These are phyloP conservation scores for Nomia melanderi DNA, from an alignment of 1,140 invertebrate genomes.

Conservation along the genomic window DNA sequence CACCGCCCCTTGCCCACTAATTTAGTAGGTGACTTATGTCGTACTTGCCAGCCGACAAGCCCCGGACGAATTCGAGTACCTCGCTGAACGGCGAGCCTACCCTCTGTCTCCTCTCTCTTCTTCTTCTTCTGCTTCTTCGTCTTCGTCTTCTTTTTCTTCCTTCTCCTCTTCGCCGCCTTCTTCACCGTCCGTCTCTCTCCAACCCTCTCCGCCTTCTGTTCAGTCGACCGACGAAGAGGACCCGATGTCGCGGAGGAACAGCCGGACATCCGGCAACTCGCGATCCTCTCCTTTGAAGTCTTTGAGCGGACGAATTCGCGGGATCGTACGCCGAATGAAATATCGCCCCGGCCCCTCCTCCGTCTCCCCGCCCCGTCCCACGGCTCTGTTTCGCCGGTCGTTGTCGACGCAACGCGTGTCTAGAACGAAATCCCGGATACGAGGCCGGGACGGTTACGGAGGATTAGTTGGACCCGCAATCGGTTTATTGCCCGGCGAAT, in stretches of 20 bases:
- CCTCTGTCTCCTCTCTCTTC: constrained; percentile 6
- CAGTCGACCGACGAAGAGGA: constrained; percentile 25
- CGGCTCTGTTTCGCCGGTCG: constrained; percentile 4
- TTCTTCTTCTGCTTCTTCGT: background rate
- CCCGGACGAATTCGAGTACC: constrained; percentile 68
- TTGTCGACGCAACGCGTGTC: constrained; percentile 5
- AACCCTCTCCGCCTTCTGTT: constrained; percentile 2
- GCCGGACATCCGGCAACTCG: constrained; percentile 76
- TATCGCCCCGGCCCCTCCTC: constrained; percentile 58
- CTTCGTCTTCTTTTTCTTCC: background rate
- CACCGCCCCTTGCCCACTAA: constrained; percentile 75
- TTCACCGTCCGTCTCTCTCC: constrained; percentile 3
- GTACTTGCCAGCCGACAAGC: constrained; percentile 72
- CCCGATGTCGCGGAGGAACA: constrained; percentile 50
- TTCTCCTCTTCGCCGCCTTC: background rate
- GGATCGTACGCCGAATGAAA: constrained; percentile 76
- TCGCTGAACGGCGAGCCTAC: constrained; percentile 38
- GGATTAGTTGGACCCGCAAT: constrained; percentile 26
- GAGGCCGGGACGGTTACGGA: background rate
- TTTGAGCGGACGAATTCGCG: constrained; percentile 67
- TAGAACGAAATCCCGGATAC: constrained; percentile 15
- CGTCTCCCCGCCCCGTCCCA: no score
- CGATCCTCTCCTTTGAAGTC: constrained; percentile 70
- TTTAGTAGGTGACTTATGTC: constrained; percentile 79
- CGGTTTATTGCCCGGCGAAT: constrained; percentile 34